These are phyloP conservation scores for Motacilla alba DNA, from an alignment of 2,113 vertebrate species.

Conservation along the genomic window DNA sequence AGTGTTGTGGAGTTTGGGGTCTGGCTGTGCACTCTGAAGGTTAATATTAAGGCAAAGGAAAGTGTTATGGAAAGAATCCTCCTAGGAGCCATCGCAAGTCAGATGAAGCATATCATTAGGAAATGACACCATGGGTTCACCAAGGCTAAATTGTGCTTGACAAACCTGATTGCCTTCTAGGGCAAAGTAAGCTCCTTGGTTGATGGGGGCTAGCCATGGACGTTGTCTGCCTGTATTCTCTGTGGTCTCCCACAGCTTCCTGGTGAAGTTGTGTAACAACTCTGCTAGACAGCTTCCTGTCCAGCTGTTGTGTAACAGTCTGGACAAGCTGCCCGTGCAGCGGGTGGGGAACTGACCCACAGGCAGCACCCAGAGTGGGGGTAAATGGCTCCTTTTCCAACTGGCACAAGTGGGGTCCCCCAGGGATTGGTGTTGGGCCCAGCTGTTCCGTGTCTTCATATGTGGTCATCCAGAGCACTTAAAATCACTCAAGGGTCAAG, in stretches of 20 bases:
- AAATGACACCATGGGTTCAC: fast-evolving
- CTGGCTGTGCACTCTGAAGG: not conserved
- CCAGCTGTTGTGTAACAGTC: not conserved
- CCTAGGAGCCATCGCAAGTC: not conserved
- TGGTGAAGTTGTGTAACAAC: no score
- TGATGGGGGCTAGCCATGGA: not conserved
- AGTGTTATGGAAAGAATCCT: not conserved
- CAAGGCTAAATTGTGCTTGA: not conserved
- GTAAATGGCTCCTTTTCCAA: not conserved
- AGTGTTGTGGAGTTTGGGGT: not conserved
- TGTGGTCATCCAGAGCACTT: not conserved
- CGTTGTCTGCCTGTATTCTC: not conserved
- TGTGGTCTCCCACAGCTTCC: not conserved
- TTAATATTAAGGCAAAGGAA: not conserved
- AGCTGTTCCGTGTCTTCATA: fast-evolving
- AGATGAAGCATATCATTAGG: fast-evolving
- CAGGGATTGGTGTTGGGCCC: not conserved
- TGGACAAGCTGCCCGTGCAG: not conserved
- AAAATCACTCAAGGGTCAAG: not conserved
- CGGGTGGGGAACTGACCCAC: not conserved
- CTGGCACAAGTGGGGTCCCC: not conserved
- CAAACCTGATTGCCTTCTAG: not conserved
- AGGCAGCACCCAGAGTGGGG: not conserved
- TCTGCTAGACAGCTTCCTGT: no score
- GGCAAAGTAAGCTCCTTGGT: no score